Conservation (phyloP, 2,888 invertebrate genomes). For the Callimorpha dominula region DNA sequence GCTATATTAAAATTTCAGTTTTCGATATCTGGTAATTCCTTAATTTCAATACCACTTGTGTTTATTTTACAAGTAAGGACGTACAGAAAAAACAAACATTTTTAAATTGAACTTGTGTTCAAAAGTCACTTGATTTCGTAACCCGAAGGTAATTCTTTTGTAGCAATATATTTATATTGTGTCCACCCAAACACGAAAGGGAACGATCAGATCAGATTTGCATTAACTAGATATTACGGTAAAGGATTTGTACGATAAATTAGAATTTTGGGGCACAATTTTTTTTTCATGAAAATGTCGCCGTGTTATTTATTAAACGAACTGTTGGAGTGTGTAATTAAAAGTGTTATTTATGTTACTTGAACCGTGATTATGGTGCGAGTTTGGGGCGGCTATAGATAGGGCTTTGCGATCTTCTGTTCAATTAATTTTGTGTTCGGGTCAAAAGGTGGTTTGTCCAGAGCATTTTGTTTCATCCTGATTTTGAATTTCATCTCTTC, state of each 20-base stretch:
- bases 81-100: too few relatives aligned
- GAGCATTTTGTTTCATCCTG: neutral
- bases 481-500: neutral
- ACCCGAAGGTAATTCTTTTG: neutral
- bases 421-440: neutral
- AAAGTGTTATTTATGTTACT: constrained; percentile 7
- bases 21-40: neutral
- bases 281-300: constrained; percentile 1
- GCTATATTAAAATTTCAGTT: too few relatives aligned
- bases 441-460: neutral
- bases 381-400: neutral
- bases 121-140: neutral
- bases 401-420: neutral
- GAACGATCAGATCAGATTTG: neutral
- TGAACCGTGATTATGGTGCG: constrained; percentile 1
- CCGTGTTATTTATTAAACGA: neutral
- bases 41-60: neutral
- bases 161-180: neutral
- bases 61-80: neutral
- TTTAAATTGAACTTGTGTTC: neutral
- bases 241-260: constrained; percentile 2
- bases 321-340: constrained; percentile 7
- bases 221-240: neutral
- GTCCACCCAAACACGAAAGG: neutral
- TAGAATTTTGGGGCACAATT: neutral